These are phyloP conservation scores for Pachydiplax longipennis DNA, from an alignment of 2,888 invertebrate genomes.

Conservation along the genomic window DNA sequence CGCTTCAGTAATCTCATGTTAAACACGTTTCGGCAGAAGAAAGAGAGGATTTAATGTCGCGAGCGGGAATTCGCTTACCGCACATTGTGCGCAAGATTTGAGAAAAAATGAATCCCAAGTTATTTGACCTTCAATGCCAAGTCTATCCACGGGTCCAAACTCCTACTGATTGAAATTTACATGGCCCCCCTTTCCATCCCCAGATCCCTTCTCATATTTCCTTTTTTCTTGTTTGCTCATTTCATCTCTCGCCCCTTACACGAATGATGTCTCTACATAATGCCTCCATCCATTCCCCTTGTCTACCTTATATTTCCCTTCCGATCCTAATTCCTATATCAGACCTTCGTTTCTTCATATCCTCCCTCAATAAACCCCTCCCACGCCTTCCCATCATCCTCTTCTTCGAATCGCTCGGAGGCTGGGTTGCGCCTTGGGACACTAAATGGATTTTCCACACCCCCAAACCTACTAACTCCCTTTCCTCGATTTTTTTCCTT, in stretches of 20 bases:
- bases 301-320: neutral
- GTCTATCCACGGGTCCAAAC: too few relatives aligned
- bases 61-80: too few relatives aligned
- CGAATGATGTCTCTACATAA: neutral
- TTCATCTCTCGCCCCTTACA: neutral
- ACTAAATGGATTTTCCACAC: conserved; percentile 37
- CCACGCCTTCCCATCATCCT: neutral
- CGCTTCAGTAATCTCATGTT: too few relatives aligned
- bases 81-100: too few relatives aligned
- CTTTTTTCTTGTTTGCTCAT: neutral
- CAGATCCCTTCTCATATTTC: neutral
- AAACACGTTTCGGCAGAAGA: too few relatives aligned
- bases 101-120: too few relatives aligned
- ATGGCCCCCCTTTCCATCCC: neutral
- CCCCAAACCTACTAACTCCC: neutral
- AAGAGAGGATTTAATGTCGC: too few relatives aligned
- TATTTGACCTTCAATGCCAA: too few relatives aligned
- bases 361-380: neutral
- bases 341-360: conserved; percentile 26
- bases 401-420: conserved; percentile 25
- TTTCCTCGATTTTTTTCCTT: neutral
- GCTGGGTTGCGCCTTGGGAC: conserved; percentile 19
- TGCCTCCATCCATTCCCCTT: neutral
- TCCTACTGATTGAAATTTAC: too few relatives aligned
- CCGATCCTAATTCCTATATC: conserved; percentile 3